These are phyloP conservation scores for Amphiduros pacificus DNA, from an alignment of 2,888 invertebrate species.

Conservation along the genomic window DNA sequence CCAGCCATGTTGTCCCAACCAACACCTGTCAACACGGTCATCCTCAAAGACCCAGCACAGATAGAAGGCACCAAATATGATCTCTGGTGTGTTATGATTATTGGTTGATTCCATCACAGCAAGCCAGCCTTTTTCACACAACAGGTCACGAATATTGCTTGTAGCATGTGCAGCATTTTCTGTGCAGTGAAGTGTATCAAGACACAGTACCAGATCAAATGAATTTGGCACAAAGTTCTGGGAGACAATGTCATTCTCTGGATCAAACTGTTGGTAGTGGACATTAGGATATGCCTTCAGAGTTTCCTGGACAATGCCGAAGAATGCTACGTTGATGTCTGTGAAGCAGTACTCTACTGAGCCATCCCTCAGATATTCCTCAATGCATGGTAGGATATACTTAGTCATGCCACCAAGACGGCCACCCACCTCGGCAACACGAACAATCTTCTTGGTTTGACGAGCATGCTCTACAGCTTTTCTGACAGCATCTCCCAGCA, in stretches of 20 bases:
- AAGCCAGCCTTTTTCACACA: conserved; percentile 16
- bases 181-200: conserved; percentile 16
- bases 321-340: conserved; percentile 19
- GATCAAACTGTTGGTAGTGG: conserved; percentile 10
- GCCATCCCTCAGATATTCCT: conserved; percentile 9
- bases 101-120: conserved; percentile 13
- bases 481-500: conserved; percentile 4
- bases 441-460: conserved; percentile 12
- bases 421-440: conserved; percentile 18
- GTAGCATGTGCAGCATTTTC: conserved; percentile 3
- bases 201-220: conserved; percentile 13
- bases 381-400: conserved; percentile 5
- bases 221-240: conserved; percentile 6
- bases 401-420: conserved; percentile 15
- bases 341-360: conserved; percentile 15
- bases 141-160: conserved; percentile 10
- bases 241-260: conserved; percentile 8
- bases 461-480: conserved; percentile 5
- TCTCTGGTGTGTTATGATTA: conserved; percentile 8
- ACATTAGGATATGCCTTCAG: conserved; percentile 11
- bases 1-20: conserved; percentile 18
- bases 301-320: conserved; percentile 9
- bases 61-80: conserved; percentile 18
- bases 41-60: conserved; percentile 18
- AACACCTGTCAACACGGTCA: conserved; percentile 10